Conservation (phyloP, 2,113 vertebrate genomes). For the Eubucco bourcierii region DNA sequence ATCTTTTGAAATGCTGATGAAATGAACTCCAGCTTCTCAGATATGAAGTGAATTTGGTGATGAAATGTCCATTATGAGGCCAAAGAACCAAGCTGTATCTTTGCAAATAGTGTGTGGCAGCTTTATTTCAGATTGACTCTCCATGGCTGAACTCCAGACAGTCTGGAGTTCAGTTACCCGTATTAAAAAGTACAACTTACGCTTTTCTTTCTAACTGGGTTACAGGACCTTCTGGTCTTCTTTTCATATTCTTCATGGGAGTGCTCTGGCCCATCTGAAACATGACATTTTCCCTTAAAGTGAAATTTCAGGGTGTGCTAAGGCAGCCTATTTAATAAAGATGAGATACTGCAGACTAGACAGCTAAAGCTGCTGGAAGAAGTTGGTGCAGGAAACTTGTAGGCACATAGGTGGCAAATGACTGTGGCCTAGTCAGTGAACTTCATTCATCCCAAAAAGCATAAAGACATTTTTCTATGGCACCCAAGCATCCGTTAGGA, state of each 20-base stretch:
- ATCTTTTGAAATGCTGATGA: background rate
- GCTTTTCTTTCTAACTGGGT: background rate
- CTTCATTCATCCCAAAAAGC: background rate
- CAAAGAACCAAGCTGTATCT: background rate
- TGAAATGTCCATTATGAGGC: background rate
- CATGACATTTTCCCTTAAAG: background rate
- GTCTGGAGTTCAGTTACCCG: background rate
- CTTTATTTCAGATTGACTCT: background rate
- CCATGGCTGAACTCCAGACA: background rate
- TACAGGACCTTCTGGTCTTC: background rate
- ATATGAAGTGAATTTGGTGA: background rate
- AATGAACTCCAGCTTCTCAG: background rate
- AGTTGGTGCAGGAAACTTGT: background rate
- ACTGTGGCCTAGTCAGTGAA: background rate
- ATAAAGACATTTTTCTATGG: background rate
- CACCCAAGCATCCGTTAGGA: background rate
- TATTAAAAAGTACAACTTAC: background rate
- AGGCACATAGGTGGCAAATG: background rate
- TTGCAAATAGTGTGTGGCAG: background rate
- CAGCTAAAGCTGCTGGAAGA: background rate
- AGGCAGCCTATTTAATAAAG: background rate
- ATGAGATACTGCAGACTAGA: background rate
- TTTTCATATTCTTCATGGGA: background rate
- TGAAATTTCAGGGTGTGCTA: background rate
- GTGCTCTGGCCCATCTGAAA: background rate